Conservation (phyloP, 35 echinoderm and acorn worm species). For the Heliocidaris erythrogramma region DNA sequence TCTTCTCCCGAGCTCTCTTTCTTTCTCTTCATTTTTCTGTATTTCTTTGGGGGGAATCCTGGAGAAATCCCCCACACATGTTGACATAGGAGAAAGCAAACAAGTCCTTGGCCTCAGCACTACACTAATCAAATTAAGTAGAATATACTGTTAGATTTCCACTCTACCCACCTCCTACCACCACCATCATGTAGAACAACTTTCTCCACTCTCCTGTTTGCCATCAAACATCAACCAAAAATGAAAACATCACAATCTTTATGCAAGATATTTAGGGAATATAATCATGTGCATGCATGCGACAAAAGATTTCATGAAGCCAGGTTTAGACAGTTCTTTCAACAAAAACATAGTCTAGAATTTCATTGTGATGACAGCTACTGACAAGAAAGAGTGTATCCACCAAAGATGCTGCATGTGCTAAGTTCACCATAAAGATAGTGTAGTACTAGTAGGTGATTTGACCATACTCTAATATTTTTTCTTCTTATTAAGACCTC, state of each 20-base stretch:
- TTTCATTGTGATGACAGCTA: background rate
- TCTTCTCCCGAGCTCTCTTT: background rate
- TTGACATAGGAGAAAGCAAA: conserved; percentile 35
- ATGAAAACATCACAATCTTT: background rate
- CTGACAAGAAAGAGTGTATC: background rate
- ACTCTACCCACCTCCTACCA: background rate
- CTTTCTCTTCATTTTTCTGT: background rate
- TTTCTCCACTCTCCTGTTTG: background rate
- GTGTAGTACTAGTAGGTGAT: too few species aligned
- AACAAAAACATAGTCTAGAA: background rate
- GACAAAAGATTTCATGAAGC: background rate
- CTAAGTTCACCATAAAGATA: background rate
- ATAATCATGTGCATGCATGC: background rate
- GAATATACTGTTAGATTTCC: conserved; percentile 6
- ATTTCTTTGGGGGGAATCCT: background rate
- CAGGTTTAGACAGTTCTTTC: background rate
- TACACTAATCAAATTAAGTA: conserved; percentile 45
- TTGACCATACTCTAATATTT: too few species aligned
- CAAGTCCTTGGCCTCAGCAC: conserved; percentile 40
- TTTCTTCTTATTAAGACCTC: too few species aligned
- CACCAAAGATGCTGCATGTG: background rate
- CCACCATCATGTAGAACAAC: background rate
- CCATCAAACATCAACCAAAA: conserved; percentile 8
- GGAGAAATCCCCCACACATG: background rate
- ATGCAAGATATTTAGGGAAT: background rate